Conservation (phyloP, 2,113 vertebrate genomes). For the Austrofundulus limnaeus region DNA sequence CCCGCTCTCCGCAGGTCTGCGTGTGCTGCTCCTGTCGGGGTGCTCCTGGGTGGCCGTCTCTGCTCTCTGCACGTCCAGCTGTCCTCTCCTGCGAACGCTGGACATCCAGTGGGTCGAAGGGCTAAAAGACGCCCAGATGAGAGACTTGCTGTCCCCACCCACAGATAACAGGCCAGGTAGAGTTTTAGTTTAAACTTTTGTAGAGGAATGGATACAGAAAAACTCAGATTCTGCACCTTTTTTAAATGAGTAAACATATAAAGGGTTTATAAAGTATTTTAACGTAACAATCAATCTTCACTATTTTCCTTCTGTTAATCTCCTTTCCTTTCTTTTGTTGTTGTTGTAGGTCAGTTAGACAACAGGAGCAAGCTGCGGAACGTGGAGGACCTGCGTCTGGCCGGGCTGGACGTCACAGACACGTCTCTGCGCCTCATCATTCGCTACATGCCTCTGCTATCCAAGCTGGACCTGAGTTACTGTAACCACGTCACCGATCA, state of each 20-base stretch:
- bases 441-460: slow-evolving; percentile 89
- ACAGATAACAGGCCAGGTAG: slow-evolving; percentile 96
- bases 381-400: slow-evolving; percentile 89
- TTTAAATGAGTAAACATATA: too few species aligned
- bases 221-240: too few species aligned
- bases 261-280: too few species aligned
- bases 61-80: slow-evolving; percentile 93
- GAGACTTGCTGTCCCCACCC: slow-evolving; percentile 92
- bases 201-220: not conserved
- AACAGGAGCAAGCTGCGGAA: slow-evolving; percentile 94
- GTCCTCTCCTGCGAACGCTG: slow-evolving; percentile 89
- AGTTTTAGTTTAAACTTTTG: too few species aligned
- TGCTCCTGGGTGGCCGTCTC: slow-evolving; percentile 97
- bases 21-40: slow-evolving; percentile 89
- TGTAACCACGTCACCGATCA: slow-evolving; percentile 96
- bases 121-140: slow-evolving; percentile 95
- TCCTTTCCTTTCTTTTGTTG: not conserved
- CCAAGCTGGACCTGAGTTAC: slow-evolving; percentile 94
- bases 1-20: slow-evolving; percentile 79
- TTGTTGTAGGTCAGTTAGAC: slow-evolving; percentile 88
- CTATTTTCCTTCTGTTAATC: not conserved
- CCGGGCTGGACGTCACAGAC: slow-evolving; percentile 91
- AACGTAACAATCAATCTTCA: not conserved
- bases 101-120: slow-evolving; percentile 98
- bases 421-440: slow-evolving; percentile 90